phyloP scores from a whole-genome alignment of 2,888 invertebrate species.

The Drosophila multiciliata region DNA sequence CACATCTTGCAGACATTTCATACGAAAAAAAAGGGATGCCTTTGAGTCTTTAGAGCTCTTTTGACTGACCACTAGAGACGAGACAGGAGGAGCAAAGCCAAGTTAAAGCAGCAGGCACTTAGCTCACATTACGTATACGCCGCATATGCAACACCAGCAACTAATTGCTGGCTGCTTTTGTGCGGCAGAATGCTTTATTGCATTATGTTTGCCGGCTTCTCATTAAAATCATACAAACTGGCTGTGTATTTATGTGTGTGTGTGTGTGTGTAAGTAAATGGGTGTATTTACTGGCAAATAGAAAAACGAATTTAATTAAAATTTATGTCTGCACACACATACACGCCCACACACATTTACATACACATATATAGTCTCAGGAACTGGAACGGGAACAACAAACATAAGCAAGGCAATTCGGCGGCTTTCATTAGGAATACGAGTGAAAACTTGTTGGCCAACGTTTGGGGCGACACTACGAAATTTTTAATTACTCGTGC shows the following conservation, averaged over 20 bases:
- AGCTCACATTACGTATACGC: conserved; percentile 46
- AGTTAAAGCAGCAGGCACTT: conserved; percentile 30
- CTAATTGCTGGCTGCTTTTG: conserved; percentile 57
- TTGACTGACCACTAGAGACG: conserved; percentile 27
- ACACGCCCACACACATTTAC: neutral
- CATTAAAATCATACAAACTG: conserved; percentile 68
- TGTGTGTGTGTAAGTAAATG: conserved; percentile 13
- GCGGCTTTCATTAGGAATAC: conserved; percentile 60
- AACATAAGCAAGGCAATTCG: conserved; percentile 65
- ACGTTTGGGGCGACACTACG: conserved; percentile 59
- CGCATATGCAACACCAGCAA: conserved; percentile 31
- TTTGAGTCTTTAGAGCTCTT: neutral
- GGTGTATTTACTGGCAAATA: conserved; percentile 61
- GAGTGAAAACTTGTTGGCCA: conserved; percentile 45
- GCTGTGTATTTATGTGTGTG: conserved; percentile 1
- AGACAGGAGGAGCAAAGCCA: conserved; percentile 7
- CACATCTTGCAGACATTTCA: neutral
- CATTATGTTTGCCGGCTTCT: conserved; percentile 55
- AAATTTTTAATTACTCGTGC: conserved; percentile 77
- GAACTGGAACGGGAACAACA: conserved; percentile 32
- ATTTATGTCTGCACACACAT: conserved; percentile 51
- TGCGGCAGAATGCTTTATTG: conserved; percentile 48
- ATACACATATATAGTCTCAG: conserved; percentile 24
- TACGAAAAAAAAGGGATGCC: neutral
- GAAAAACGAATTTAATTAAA: conserved; percentile 79